Evolutionary conservation across 2,888 invertebrate genomes (phyloP).

Genomic region (Dasypolia templi): DNA sequence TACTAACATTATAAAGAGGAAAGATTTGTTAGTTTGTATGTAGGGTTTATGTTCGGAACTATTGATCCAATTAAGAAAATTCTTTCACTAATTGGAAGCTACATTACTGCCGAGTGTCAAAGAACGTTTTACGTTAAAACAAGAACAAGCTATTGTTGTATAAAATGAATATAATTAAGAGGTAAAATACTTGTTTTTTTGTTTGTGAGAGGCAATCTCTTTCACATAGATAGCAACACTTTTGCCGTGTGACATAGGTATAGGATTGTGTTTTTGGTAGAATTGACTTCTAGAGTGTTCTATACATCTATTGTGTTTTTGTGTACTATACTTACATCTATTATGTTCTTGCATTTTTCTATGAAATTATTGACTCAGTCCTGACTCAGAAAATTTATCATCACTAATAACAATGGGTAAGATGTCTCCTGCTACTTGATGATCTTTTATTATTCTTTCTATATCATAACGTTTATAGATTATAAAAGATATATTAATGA

Average conservation of each 20-base stretch:
- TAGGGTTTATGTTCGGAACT: not conserved
- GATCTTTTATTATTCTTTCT: too few relatives aligned
- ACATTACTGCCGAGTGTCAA: not conserved
- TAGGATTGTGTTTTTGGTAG: too few relatives aligned
- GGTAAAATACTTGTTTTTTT: not conserved
- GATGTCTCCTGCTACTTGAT: not conserved
- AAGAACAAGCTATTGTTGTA: not conserved
- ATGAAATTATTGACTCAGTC: slow-evolving; percentile 32
- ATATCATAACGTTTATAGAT: not conserved
- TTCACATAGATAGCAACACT: too few relatives aligned
- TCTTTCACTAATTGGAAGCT: not conserved
- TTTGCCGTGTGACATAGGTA: not conserved
- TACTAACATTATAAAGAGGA: not conserved
- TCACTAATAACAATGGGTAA: slow-evolving; percentile 16
- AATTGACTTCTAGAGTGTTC: not conserved
- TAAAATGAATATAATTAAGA: not conserved
- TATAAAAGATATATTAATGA: not conserved
- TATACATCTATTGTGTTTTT: not conserved
- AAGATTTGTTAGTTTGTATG: not conserved
- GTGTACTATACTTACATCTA: not conserved
- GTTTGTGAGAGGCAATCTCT: not conserved
- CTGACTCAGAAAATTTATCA: slow-evolving; percentile 33
- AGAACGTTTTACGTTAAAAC: not conserved
- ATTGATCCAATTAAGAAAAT: not conserved
- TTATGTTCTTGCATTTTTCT: slow-evolving; percentile 19